Conservation (phyloP, 2,113 vertebrate genomes). For the Morphnarchus princeps region DNA sequence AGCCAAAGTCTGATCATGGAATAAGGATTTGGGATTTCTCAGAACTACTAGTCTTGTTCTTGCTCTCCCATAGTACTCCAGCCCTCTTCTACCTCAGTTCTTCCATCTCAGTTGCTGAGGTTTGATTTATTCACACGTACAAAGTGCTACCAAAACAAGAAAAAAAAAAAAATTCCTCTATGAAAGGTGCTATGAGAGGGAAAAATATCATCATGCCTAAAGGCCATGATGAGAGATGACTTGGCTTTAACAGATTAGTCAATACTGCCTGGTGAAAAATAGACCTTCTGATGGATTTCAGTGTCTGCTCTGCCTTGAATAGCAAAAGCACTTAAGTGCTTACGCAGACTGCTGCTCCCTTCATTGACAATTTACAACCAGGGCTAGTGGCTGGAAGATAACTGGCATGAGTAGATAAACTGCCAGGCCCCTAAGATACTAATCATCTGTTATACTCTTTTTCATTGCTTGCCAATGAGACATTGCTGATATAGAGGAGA, state of each 20-base stretch:
- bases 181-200: neutral
- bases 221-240: neutral
- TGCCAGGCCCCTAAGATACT: neutral
- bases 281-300: neutral
- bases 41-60: neutral
- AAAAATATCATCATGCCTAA: neutral
- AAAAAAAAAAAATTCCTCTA: too few species aligned
- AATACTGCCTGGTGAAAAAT: neutral
- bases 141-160: neutral
- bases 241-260: slow-evolving; percentile 13
- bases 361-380: neutral
- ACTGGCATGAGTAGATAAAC: neutral
- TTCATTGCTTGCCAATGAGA: neutral
- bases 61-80: neutral
- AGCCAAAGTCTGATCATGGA: neutral
- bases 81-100: neutral
- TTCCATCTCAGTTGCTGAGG: neutral
- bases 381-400: neutral
- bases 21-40: neutral
- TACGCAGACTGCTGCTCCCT: neutral
- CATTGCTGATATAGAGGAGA: neutral
- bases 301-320: neutral
- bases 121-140: neutral
- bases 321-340: slow-evolving; percentile 7
- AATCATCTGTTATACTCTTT: neutral